These are phyloP conservation scores for Sylvilagus bachmani DNA, from an alignment of 2,113 vertebrate species.

Conservation along the genomic window DNA sequence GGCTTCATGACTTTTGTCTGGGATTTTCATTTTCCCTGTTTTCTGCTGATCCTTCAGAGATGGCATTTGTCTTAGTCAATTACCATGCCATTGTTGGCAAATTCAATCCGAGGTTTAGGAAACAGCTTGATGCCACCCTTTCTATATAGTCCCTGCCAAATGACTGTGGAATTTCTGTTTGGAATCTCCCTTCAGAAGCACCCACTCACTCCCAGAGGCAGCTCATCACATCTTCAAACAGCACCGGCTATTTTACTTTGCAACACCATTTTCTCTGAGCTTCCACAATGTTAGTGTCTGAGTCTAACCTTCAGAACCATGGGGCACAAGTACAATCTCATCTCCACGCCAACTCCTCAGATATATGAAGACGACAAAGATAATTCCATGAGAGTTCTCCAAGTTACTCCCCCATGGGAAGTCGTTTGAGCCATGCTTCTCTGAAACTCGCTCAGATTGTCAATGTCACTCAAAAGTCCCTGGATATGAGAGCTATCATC, in stretches of 20 bases:
- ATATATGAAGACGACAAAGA: not conserved
- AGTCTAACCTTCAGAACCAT: not conserved
- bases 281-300: not conserved
- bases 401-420: not conserved
- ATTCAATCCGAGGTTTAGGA: not conserved
- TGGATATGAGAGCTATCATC: not conserved
- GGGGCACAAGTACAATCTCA: not conserved
- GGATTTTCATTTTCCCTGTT: not conserved
- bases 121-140: not conserved
- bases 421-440: not conserved
- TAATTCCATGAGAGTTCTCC: not conserved
- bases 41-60: not conserved
- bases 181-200: not conserved
- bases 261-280: not conserved
- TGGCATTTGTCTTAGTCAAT: not conserved
- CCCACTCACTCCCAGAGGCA: not conserved
- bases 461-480: not conserved
- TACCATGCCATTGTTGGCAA: not conserved
- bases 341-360: not conserved
- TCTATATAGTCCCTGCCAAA: not conserved
- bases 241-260: not conserved
- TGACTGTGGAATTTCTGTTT: not conserved
- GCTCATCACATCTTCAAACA: not conserved
- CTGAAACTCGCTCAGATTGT: not conserved
- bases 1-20: conserved; percentile 8